Base-by-base conservation (phyloP, 2,888 invertebrate genomes). In the Pomacea canaliculata region DNA sequence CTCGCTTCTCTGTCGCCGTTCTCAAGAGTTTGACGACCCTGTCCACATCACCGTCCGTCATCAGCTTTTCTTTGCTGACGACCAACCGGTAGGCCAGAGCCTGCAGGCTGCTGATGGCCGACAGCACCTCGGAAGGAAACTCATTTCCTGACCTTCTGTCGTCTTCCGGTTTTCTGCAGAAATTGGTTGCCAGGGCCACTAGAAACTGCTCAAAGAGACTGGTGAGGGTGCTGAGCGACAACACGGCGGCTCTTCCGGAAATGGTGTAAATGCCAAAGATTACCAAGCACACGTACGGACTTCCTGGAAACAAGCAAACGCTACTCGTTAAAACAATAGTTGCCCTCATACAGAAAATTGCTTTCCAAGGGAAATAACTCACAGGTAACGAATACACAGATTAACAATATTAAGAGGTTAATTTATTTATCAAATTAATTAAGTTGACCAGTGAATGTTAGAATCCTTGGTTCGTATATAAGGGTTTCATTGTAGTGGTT, bases 201-300 rank as follows among this genome's bases (percentile, higher is more conserved):
- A 83, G 83, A 70, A 81, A 85, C 63, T 82, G 80, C 71, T 86
- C 85, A 48, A 85, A 79, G 12, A 86, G 78, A 27, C 78, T 79
- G 56, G 85, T 82, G n/a, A 82, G 71, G 23, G 83, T 83, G 65
- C 79, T 77, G 74, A 86, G 80, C 56, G 81, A 80, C 37, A 75
- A 73, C 48, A 83, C 63, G 56, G 80, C 78, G 7, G 79, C 77
- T 0, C 79, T 78, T 76, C 83, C 83, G 12, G 73, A 78, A 46
- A 79, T 66, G 59, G 78, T 80, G 69, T 78, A 84, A 19, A 83
- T 78, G 16, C 81, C 83, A 66, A 84, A 83, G 0, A 83, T 70
- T 49, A 78, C 78, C 18, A 83, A 77, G 56, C 82, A 83, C 12
- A 83, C 59, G 71, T 83, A 80, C 12, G 85, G 85, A 62, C 80